Conservation (phyloP, 2,113 vertebrate species). For the Anas platyrhynchos region DNA sequence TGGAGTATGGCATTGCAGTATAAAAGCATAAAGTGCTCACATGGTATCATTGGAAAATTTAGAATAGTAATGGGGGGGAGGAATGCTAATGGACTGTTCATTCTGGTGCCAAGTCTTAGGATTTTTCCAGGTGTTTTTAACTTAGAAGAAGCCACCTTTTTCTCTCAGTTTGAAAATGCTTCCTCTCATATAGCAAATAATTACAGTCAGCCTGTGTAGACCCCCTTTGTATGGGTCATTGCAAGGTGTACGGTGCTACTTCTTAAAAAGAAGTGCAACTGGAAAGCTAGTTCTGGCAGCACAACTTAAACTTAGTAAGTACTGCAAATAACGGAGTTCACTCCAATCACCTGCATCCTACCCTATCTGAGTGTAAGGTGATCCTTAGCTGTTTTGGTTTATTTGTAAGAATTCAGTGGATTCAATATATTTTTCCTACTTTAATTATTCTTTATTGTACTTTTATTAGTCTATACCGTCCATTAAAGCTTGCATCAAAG, state of each 20-base stretch:
- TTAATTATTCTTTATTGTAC: not conserved
- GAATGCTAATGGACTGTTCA: not conserved
- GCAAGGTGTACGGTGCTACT: not conserved
- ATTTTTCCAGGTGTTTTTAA: not conserved
- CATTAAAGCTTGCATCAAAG: not conserved
- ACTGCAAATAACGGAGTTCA: not conserved
- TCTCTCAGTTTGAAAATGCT: not conserved
- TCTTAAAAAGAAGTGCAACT: not conserved
- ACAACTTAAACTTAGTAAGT: fast-evolving
- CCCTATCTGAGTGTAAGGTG: fast-evolving
- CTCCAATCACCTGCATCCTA: not conserved
- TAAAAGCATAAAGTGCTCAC: not conserved
- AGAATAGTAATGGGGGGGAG: not conserved
- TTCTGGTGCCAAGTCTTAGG: not conserved
- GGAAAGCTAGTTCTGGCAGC: not conserved
- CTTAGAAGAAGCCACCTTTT: not conserved
- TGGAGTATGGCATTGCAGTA: not conserved
- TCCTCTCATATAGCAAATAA: fast-evolving
- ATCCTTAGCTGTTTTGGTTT: not conserved
- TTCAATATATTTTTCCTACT: not conserved
- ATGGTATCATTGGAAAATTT: not conserved
- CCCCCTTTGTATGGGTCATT: not conserved
- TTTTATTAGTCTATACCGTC: not conserved
- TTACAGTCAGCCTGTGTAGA: not conserved
- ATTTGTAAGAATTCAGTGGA: not conserved